Conservation (phyloP, 2,113 vertebrate species). For the Grammomys dolichurus region DNA sequence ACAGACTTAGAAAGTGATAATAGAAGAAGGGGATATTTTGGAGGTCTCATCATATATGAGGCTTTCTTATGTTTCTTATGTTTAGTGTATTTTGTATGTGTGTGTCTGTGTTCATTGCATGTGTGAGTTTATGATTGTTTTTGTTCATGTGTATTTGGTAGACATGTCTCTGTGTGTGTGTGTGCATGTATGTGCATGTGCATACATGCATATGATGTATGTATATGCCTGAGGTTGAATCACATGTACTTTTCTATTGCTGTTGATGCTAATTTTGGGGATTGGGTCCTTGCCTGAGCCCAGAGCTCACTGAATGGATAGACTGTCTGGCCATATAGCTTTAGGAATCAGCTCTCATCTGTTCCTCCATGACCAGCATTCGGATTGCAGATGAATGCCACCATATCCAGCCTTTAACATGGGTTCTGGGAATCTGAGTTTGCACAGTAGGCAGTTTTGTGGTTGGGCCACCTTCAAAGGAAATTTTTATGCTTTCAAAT, state of each 20-base stretch:
- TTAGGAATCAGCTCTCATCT: no score
- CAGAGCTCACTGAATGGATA: background rate
- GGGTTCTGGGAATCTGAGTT: background rate
- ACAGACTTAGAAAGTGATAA: background rate
- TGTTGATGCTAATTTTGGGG: no score
- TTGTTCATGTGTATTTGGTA: background rate
- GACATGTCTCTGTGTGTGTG: background rate
- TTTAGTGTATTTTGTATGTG: background rate
- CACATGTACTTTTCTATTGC: background rate
- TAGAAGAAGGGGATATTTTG: background rate
- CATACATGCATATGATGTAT: no score
- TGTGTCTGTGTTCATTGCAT: background rate
- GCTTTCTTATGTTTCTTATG: background rate
- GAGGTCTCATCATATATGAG: background rate
- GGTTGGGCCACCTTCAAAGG: background rate
- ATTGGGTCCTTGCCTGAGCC: background rate
- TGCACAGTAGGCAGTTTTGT: background rate
- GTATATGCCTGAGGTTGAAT: background rate
- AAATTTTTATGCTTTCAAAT: background rate
- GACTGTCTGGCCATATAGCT: background rate
- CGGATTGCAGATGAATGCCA: background rate
- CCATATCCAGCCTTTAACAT: background rate
- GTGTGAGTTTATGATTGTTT: background rate
- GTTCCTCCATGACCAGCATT: background rate
- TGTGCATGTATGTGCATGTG: no score